Evolutionary conservation across 2,888 invertebrate species (phyloP), one percentile per base, ranked within the genome.

Genomic region (Steromphala cineraria): DNA sequence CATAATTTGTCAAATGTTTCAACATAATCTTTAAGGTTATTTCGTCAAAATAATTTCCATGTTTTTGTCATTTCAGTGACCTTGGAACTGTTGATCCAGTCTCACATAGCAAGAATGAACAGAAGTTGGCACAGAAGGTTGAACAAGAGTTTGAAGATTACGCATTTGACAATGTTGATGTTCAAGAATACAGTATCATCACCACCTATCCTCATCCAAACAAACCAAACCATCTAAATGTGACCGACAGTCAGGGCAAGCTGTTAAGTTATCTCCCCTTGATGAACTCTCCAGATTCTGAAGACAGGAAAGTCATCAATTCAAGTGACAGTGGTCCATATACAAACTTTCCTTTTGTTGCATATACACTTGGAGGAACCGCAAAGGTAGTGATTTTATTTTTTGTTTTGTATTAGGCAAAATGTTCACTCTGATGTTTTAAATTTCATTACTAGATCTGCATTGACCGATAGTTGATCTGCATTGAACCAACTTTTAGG

Each of bases 331-430:
- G 55, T 36, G 15, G 52, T 55, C 21, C 77, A 17, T 67, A 46
- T 5, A 55, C 46, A 21, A 28, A 75, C 19, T 55, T 28, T 46
- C 82, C 84, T 0, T 81, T 81, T 84, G 87, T 88, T 4, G 88
- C 87, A 0, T 89, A 82, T 80, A 87, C 90, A n/a, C 86, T 88
- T 1, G 81, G 86, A 67, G 89, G 88, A 17, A 81, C 82, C 31
- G 89, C 87, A 1, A 81, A 89, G 88, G 91, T 91, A 81, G 82
- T 67, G n/a, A 36, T 15, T 62, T 62, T 21, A 24, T 62, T 24
- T 24, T 62, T 62, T 24, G 21, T 62, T 46, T 46, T 13, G n/a
- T n/a, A n/a, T 46, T 46, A 4, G 36, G 7, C 36, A 36, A 46
- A 46, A 46, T 10, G 13, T 46, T 5, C 10, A 10, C 1, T 46